Base-by-base conservation (phyloP, 2,113 vertebrate genomes). In the Syngnathus scovelli region DNA sequence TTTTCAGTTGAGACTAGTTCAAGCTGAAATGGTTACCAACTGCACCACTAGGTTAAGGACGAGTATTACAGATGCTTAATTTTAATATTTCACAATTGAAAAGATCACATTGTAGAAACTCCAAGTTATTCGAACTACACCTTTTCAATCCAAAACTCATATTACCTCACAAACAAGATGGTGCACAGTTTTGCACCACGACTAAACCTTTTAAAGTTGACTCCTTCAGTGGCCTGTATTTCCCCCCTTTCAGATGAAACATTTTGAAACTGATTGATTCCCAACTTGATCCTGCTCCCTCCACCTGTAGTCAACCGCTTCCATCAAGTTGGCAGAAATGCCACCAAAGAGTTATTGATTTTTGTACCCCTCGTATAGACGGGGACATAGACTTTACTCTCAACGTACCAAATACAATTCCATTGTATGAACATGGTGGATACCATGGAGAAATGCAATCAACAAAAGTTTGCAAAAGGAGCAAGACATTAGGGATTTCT, bases 221-320 rank as follows among this genome's bases (percentile, higher is more conserved):
- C 82, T 83, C 75, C 77, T 79, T 85, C 77, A 72, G 67, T 75
- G 80, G 70, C 77, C 80, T 77, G 78, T 82, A 84, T 84, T 85
- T 82, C 72, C 69, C 60, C 56, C 78, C 78, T 73, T 75, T 85
- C 66, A 81, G 77, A 85, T 81, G 83, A 74, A 87, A 85, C 74
- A 72, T 84, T 89, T 84, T 8, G 71, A 71, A 80, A 82, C 82
- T 87, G 89, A 90, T 90, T 90, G 89, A 89, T 90, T 87, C 80
- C 81, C 71, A 74, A 82, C 82, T 78, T 87, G 85, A 89, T 89
- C 84, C 76, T 79, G 13, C 61, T 86, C 79, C 80, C 64, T 70
- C 78, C 83, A 86, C 82, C 77, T 85, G 71, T 65, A 68, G 85
- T 78, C 75, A 66, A 70, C 75, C 79, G 72, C 83, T 77, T 87